Conservation (phyloP, 2,888 invertebrate species). For the Ectemnius lituratus region DNA sequence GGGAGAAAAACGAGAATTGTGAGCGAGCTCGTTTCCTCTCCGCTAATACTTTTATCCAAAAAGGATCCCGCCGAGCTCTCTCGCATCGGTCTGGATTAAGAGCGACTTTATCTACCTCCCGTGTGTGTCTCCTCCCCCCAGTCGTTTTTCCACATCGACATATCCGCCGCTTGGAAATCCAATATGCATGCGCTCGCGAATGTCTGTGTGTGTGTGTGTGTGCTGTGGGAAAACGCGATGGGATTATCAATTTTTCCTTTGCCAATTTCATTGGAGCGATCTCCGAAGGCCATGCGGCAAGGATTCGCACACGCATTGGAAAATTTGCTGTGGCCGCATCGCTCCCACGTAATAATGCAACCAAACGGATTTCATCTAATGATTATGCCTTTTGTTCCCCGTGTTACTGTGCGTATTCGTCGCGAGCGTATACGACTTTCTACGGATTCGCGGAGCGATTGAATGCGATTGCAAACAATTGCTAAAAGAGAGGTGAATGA, state of each 20-base stretch:
- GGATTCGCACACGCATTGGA: slow-evolving; percentile 11
- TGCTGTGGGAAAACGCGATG: slow-evolving; percentile 9
- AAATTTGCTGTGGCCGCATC: too few species aligned
- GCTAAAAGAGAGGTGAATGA: slow-evolving; percentile 7
- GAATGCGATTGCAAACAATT: too few species aligned
- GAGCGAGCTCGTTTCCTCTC: slow-evolving; percentile 44
- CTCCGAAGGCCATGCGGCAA: not conserved
- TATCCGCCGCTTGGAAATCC: slow-evolving; percentile 1
- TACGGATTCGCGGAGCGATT: too few species aligned
- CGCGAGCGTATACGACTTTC: not conserved
- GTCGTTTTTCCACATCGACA: slow-evolving; percentile 20
- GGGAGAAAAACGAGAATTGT: slow-evolving; percentile 47
- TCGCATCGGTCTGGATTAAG: slow-evolving; percentile 50
- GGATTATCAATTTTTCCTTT: slow-evolving; percentile 41
- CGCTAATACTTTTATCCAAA: slow-evolving; percentile 57
- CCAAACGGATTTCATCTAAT: too few species aligned
- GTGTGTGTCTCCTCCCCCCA: slow-evolving; percentile 9
- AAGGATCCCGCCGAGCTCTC: slow-evolving; percentile 47
- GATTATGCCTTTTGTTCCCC: too few species aligned
- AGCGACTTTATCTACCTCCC: slow-evolving; percentile 38
- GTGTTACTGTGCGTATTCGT: not conserved
- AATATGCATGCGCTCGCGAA: not conserved
- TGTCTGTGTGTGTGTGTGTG: not conserved
- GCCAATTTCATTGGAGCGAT: slow-evolving; percentile 5
- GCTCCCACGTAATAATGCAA: too few species aligned